phyloP scores from a whole-genome alignment of 2,797 vertebrate genomes.

The Mormyrops attenuatus region DNA sequence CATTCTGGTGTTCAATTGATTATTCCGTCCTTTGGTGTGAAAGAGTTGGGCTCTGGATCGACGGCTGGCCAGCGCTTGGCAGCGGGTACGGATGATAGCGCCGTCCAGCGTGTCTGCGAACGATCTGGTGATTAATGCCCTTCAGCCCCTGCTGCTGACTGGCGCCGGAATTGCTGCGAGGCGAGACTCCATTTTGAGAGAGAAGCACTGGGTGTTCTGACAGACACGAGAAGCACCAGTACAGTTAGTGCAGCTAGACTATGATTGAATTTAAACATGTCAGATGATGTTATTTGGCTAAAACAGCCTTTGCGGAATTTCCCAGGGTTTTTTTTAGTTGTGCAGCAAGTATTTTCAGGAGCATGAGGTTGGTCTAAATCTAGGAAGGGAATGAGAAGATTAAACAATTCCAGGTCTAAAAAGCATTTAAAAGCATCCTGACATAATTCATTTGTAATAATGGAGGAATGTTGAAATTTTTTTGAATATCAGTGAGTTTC shows the following conservation, averaged over 20 bases:
- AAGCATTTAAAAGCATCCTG: neutral
- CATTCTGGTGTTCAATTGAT: slow-evolving; percentile 19
- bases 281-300: neutral
- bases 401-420: neutral
- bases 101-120: slow-evolving; percentile 14
- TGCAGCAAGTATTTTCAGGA: neutral
- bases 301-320: neutral
- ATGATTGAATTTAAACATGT: neutral
- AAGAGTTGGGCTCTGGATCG: slow-evolving; percentile 22
- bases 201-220: neutral
- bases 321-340: neutral
- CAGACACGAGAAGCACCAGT: neutral
- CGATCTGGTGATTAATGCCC: slow-evolving; percentile 17
- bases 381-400: neutral
- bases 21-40: slow-evolving; percentile 22
- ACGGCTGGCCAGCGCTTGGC: slow-evolving; percentile 33
- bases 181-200: slow-evolving; percentile 20
- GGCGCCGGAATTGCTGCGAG: neutral
- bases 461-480: neutral
- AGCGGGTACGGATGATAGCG: slow-evolving; percentile 29
- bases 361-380: neutral
- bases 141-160: neutral
- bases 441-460: neutral
- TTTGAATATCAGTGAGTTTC: neutral
- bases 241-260: neutral